Base-by-base conservation (phyloP, 2,888 invertebrate species). In the Dexiosoma caninum region DNA sequence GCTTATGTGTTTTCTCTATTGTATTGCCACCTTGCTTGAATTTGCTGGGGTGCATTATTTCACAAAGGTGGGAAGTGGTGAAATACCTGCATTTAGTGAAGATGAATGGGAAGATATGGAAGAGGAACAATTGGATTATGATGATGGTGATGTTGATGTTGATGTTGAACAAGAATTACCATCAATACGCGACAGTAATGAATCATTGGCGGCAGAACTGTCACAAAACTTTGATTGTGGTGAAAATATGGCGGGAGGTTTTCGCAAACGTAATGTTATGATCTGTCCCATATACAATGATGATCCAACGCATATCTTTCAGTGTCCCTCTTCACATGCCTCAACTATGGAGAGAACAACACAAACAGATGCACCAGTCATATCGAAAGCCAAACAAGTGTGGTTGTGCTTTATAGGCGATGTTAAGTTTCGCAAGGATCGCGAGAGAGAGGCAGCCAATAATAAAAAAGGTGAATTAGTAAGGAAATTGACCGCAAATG, bases 11-110 rank as follows among this genome's bases (percentile, higher is more conserved):
- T 97, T 97, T 90, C 94, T 95, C 84, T 97, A 97, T 88, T 96
- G 97, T 89, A 96, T 98, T 85, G 97, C 97, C 0, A 97, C 97
- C 0, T 92, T 98, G 1, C 91, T 98, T 19, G 97, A 98, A 89
- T 98, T 98, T 86, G 97, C 98, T n/a, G 96, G 96, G 0, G 98
- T 98, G 0, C 98, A 98, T 91, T 98, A 97, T 89, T 97, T 97
- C 87, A 98, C 98, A 0, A 97, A 97, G 92, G 95, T 95, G 21
- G 96, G 96, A 9, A 96, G 95, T 77, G 96, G 96, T 0, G 96
- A 96, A 88, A 95, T 95, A 74, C 93, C 94, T 0, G 77, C 76
- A 0, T 92, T 95, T 5, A 94, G 95, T 84, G 94, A 96, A 84
- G 94, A 95, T 0, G 96, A 96, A 86, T 96, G 95, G 95, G 95